Conservation (phyloP, 2,113 vertebrate genomes). For the Prunella himalayana region DNA sequence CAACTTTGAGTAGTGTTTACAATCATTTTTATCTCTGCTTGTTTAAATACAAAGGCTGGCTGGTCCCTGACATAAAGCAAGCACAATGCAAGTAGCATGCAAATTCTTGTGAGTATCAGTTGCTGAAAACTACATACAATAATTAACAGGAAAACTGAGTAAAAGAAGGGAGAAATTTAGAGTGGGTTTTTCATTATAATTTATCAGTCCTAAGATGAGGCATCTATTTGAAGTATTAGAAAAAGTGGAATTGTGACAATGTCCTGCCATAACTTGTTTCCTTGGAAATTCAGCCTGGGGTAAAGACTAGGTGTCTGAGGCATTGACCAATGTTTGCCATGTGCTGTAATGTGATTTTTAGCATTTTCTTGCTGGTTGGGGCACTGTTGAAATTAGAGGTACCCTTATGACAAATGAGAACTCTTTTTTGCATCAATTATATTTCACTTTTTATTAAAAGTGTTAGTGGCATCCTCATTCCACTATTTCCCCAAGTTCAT, state of each 20-base stretch:
- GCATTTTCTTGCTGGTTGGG: background rate
- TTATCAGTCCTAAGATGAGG: background rate
- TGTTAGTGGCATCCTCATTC: background rate
- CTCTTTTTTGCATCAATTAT: background rate
- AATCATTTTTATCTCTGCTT: background rate
- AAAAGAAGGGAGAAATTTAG: background rate
- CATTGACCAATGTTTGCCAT: background rate
- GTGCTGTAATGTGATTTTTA: background rate
- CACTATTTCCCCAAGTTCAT: background rate
- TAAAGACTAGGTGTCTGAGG: background rate
- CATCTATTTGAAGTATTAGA: background rate
- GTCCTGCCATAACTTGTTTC: background rate
- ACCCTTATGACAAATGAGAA: background rate
- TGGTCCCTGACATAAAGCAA: background rate
- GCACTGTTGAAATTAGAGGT: background rate
- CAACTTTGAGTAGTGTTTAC: background rate
- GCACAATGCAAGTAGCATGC: background rate
- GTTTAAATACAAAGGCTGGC: background rate
- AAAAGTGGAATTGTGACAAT: background rate
- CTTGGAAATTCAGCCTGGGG: background rate
- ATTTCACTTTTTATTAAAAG: background rate
- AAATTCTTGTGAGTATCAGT: background rate
- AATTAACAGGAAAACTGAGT: background rate
- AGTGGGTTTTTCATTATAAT: background rate
- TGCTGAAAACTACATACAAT: background rate